Evolutionary conservation across 2,888 invertebrate species (phyloP).

Genomic region (Hedychridium roseum): DNA sequence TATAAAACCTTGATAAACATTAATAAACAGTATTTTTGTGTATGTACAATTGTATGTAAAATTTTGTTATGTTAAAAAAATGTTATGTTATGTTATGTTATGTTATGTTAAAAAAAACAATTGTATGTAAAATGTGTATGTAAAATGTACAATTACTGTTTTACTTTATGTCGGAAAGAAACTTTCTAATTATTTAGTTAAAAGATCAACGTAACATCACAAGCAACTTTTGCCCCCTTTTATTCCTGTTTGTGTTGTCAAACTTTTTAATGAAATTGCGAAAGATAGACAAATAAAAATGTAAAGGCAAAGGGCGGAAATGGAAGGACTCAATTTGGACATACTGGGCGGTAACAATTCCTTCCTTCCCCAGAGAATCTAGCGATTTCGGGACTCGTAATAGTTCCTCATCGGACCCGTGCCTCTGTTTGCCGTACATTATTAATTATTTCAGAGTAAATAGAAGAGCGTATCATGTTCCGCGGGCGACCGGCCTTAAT

Average conservation of each 20-base stretch:
- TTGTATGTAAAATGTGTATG: neutral
- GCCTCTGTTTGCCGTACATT: constrained; percentile 38
- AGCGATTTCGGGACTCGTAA: constrained; percentile 22
- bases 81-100: neutral
- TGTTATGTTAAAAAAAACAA: constrained; percentile 3
- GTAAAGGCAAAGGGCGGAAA: constrained; percentile 25
- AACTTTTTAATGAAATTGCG: too few relatives aligned
- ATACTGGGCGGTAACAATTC: constrained; percentile 31
- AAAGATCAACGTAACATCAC: too few relatives aligned
- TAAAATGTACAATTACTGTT: neutral
- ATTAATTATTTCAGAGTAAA: constrained; percentile 33
- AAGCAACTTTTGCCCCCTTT: too few relatives aligned
- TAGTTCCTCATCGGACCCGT: constrained; percentile 26
- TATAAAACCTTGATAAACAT: neutral
- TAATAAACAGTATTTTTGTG: neutral
- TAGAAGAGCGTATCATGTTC: constrained; percentile 5
- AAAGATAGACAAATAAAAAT: constrained; percentile 8
- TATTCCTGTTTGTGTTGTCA: too few relatives aligned
- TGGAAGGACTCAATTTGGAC: constrained; percentile 33
- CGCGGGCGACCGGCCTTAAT: neutral
- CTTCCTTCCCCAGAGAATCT: constrained; percentile 26
- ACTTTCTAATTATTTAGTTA: neutral
- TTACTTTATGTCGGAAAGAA: neutral
- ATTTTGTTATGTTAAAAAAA: neutral
- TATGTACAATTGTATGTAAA: neutral